Evolutionary conservation across 2,113 vertebrate genomes (phyloP).

Genomic region (Thomomys bottae): DNA sequence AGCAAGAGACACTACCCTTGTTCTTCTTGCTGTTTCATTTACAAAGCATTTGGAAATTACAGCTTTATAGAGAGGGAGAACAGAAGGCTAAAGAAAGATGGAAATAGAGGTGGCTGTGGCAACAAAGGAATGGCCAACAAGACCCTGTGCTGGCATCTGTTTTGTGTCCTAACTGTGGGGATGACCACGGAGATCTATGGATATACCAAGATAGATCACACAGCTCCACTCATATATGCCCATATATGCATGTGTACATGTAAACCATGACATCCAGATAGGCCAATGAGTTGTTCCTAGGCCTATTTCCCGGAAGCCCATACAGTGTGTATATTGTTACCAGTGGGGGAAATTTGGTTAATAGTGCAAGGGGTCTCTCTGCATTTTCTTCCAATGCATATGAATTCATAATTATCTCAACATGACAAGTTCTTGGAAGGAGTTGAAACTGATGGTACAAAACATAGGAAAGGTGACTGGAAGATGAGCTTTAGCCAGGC

Average conservation of each 20-base stretch:
- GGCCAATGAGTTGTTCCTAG: neutral
- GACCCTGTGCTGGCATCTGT: too few relatives aligned
- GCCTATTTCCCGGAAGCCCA: neutral
- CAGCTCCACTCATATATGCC: neutral
- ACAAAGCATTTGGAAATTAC: neutral
- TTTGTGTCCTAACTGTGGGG: neutral
- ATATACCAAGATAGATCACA: neutral
- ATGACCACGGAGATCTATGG: neutral
- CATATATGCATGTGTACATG: too few relatives aligned
- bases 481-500: neutral
- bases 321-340: neutral
- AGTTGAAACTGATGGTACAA: neutral
- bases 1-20: too few relatives aligned
- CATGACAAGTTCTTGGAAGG: neutral
- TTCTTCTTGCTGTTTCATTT: neutral
- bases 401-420: neutral
- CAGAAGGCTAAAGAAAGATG: neutral
- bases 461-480: neutral
- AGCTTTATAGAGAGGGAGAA: neutral
- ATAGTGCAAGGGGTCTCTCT: neutral
- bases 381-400: neutral
- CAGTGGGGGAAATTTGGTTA: neutral
- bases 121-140: neutral
- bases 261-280: neutral
- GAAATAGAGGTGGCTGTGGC: too few relatives aligned